Evolutionary conservation across 92 coral and sea anemone genomes (phyloP).

Genomic region (Parazoanthus swiftii): DNA sequence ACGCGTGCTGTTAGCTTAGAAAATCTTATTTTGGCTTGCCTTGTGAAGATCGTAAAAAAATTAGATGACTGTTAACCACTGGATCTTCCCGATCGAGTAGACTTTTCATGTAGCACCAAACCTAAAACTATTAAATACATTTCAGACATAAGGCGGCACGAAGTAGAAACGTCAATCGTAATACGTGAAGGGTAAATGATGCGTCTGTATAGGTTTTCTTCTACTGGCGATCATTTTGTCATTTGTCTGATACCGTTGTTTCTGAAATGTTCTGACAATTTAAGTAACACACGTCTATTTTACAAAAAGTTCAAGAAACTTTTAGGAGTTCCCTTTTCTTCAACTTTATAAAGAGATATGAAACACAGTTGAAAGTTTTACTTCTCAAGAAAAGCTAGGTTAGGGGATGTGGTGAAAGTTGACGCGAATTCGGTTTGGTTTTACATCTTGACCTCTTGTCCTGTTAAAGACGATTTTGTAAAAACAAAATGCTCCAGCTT

Average conservation of each 20-base stretch:
- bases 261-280: slow-evolving; percentile 3
- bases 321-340: neutral
- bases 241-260: neutral
- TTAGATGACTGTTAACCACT: neutral
- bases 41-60: neutral
- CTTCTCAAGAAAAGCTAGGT: too few species aligned
- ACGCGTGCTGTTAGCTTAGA: neutral
- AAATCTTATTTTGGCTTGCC: neutral
- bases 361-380: too few species aligned
- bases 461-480: too few species aligned
- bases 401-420: too few species aligned
- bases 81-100: neutral
- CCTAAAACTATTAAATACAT: neutral
- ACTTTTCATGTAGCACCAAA: neutral
- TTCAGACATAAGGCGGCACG: neutral
- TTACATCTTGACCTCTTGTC: too few species aligned
- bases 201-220: neutral
- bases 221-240: neutral
- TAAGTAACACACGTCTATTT: neutral
- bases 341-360: too few species aligned
- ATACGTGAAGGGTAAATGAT: neutral
- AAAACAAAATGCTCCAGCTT: too few species aligned
- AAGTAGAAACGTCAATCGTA: neutral
- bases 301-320: neutral
- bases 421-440: too few species aligned